Conservation (phyloP, 2,797 vertebrate species). For the Phaenicophaeus curvirostris region DNA sequence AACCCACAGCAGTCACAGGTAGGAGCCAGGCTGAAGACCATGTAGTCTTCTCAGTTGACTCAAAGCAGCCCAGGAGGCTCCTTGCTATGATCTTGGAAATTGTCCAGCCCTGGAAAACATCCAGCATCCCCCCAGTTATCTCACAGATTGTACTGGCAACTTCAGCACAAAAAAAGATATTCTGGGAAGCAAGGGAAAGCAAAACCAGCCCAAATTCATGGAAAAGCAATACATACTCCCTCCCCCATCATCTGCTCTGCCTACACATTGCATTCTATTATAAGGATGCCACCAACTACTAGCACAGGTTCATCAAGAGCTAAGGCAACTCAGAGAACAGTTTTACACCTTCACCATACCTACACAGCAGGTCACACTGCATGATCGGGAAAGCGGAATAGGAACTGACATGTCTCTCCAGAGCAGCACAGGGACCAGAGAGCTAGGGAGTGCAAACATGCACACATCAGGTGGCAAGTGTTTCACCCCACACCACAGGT, state of each 20-base stretch:
- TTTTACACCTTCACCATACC: not conserved
- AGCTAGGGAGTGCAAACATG: not conserved
- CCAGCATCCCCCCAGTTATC: not conserved
- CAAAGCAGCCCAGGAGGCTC: not conserved
- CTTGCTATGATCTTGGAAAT: not conserved
- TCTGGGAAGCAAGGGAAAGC: not conserved
- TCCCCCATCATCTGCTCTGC: not conserved
- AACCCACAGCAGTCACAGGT: not conserved
- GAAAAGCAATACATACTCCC: not conserved
- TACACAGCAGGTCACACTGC: not conserved
- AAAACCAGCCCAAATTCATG: accelerated
- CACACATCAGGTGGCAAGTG: not conserved
- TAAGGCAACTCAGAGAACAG: not conserved
- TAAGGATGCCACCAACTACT: not conserved
- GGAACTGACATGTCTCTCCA: accelerated
- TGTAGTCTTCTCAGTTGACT: not conserved
- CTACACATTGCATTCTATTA: accelerated
- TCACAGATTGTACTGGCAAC: accelerated
- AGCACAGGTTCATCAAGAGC: not conserved
- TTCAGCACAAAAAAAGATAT: not conserved
- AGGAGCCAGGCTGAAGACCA: not conserved
- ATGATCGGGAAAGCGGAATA: not conserved
- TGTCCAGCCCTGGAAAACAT: not conserved
- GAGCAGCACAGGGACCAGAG: accelerated
- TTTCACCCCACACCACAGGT: not conserved